Base-by-base conservation (phyloP, 1,140 invertebrate genomes). In the Pinna nobilis region DNA sequence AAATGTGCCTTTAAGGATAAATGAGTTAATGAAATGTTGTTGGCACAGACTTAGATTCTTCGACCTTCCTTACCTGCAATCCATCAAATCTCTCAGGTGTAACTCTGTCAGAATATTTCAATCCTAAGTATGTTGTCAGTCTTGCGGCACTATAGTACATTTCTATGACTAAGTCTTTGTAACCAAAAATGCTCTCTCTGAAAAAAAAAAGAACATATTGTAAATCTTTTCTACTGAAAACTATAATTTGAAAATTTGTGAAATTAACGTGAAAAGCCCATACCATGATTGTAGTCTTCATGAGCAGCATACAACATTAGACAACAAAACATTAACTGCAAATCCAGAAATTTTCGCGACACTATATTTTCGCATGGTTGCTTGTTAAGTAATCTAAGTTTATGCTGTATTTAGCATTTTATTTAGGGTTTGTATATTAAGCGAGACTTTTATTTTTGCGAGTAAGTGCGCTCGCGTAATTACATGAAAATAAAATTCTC, bases 151-250 rank as follows among this genome's bases (percentile, higher is more conserved):
- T 93, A 86, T 96, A 97, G 83, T 94, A 94, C 13, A 98, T 87
- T 57, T 93, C 92, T 6, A 98, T 92, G 70, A 91, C 91, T 28
- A 98, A 89, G 83, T 96, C 93, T 86, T 94, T 93, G 84, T 97
- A 98, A 20, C 97, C 97, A 91, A 97, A 98, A 86, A 98, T 97
- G 70, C 92, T 94, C 90, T 98, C 97, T 57, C 86, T 88, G 39
- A 63, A 80, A 25, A 73, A 9, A 32, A 39, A 64, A 47, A 23
- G 9, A 51, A 71, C 39, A 28, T 64, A 55, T 15, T 13, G 9
- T 20, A 28, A n/a, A 68, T 4, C 15, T 39, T 23, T 25, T 30
- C 7, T 18, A 11, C 15, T 9, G 11, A 39, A 30, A 55, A 37
- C 13, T 15, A 32, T n/a, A 35, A 32, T 13, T n/a, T n/a, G n/a